Conservation (phyloP, 2,888 invertebrate genomes). For the Dexiosoma caninum region DNA sequence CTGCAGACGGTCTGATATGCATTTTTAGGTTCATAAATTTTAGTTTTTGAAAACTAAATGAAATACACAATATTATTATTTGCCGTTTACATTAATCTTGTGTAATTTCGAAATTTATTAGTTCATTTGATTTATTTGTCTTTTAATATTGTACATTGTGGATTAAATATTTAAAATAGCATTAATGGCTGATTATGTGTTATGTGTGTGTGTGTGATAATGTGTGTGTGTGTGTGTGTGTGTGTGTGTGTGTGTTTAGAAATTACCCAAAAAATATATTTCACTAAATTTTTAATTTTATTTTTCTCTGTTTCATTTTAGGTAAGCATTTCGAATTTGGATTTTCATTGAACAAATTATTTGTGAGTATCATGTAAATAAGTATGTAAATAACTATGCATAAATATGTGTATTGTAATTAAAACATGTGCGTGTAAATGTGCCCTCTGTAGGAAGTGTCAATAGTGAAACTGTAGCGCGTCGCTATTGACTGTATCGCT, state of each 20-base stretch:
- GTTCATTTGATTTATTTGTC: conserved; percentile 19
- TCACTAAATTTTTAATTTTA: neutral
- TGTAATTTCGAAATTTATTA: conserved; percentile 20
- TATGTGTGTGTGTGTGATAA: neutral
- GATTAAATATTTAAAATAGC: conserved; percentile 6
- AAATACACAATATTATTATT: conserved; percentile 5
- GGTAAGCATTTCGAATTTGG: conserved; percentile 19
- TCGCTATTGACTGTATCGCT: too few relatives aligned
- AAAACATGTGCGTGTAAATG: too few relatives aligned
- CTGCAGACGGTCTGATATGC: conserved; percentile 24
- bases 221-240: neutral
- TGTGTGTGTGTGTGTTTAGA: neutral
- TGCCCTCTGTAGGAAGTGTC: too few relatives aligned
- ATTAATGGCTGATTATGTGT: conserved; percentile 7
- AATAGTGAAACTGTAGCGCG: too few relatives aligned
- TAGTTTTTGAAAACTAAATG: conserved; percentile 28
- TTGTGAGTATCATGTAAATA: neutral
- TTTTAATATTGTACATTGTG: neutral
- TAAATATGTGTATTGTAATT: too few relatives aligned
- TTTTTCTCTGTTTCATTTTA: conserved; percentile 27
- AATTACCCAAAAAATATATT: conserved; percentile 11
- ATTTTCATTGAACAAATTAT: neutral
- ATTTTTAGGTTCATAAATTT: conserved; percentile 33
- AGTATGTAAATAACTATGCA: too few relatives aligned
- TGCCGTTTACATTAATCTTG: conserved; percentile 1